phyloP scores from a whole-genome alignment of 2,113 vertebrate species.

The Acinonyx jubatus region DNA sequence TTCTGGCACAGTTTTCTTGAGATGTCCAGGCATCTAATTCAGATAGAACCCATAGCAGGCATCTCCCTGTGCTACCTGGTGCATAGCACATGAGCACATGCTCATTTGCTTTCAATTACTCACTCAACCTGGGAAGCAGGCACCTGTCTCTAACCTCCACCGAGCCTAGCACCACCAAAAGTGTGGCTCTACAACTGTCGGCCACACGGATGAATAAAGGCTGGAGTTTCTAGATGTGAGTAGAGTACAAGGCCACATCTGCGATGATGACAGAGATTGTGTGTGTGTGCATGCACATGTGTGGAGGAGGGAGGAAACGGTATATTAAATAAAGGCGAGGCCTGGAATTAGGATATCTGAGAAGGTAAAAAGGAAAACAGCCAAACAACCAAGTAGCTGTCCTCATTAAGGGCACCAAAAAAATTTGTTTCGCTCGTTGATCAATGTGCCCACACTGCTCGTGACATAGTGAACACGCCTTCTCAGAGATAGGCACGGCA shows the following conservation, averaged over 20 bases:
- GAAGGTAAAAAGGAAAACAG: background rate
- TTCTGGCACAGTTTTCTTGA: background rate
- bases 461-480: background rate
- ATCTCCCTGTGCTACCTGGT: background rate
- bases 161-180: background rate
- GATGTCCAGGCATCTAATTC: background rate
- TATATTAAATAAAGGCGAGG: background rate
- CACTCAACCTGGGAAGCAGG: background rate
- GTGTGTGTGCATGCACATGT: background rate
- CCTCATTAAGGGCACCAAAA: background rate
- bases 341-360: background rate
- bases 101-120: background rate
- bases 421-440: constrained; percentile 19
- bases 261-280: background rate
- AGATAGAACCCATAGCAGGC: background rate
- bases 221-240: background rate
- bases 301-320: background rate
- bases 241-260: constrained; percentile 6
- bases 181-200: background rate
- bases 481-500: background rate
- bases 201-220: background rate
- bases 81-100: background rate
- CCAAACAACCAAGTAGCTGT: background rate
- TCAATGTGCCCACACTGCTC: background rate
- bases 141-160: background rate